Conservation (phyloP, 2,888 invertebrate species). For the Lagria hirta region DNA sequence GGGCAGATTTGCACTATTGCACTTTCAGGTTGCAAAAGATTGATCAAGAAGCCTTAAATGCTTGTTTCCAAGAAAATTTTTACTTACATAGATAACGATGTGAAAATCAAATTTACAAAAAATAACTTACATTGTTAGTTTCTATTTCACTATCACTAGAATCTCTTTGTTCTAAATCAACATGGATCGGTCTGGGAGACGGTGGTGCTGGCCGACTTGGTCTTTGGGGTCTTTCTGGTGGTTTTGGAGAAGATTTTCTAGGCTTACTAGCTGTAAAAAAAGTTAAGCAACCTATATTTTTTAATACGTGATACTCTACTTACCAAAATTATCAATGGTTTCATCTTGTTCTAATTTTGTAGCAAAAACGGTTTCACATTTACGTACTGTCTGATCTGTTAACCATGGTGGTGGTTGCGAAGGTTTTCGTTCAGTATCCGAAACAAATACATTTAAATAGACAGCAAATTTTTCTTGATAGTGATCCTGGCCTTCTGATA, state of each 20-base stretch:
- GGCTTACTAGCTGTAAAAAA: constrained; percentile 54
- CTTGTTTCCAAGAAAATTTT: no score
- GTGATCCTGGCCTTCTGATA: constrained; percentile 66
- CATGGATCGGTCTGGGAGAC: constrained; percentile 34
- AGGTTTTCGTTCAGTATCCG: constrained; percentile 68
- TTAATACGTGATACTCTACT: constrained; percentile 31
- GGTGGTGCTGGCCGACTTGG: constrained; percentile 48
- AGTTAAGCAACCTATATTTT: not conserved
- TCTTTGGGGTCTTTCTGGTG: constrained; percentile 53
- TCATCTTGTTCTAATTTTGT: constrained; percentile 81
- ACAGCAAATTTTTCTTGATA: constrained; percentile 71
- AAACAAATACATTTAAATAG: constrained; percentile 70
- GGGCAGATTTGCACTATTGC: no score
- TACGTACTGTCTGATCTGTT: constrained; percentile 63
- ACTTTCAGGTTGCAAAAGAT: not conserved
- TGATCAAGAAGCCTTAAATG: not conserved
- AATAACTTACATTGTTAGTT: constrained; percentile 33
- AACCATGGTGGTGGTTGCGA: constrained; percentile 75
- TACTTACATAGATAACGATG: not conserved
- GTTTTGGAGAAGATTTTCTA: constrained; percentile 38
- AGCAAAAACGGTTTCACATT: constrained; percentile 68
- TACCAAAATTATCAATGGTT: constrained; percentile 80
- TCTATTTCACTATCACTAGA: constrained; percentile 43
- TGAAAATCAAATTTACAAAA: not conserved
- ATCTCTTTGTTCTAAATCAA: constrained; percentile 36